phyloP scores from a whole-genome alignment of 2,888 invertebrate species.

The Troilus luridus region DNA sequence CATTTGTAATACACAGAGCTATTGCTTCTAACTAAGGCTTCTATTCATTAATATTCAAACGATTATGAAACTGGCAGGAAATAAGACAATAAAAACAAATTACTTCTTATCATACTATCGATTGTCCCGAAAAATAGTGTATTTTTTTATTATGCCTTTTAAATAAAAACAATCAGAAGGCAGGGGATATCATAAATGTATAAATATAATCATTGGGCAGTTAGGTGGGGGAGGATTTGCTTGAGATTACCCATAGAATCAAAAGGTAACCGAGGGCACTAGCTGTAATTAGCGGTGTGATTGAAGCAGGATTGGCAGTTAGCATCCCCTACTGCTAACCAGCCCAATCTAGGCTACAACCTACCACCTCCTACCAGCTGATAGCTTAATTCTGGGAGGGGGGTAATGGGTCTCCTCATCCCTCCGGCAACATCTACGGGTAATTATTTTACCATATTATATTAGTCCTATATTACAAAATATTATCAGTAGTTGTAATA shows the following conservation, averaged over 20 bases:
- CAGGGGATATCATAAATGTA: background rate
- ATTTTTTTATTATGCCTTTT: too few species aligned
- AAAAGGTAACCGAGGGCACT: constrained; percentile 8
- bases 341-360: constrained; percentile 37
- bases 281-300: constrained; percentile 26
- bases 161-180: background rate
- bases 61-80: too few species aligned
- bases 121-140: too few species aligned
- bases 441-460: background rate
- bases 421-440: constrained; percentile 13
- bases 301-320: constrained; percentile 45
- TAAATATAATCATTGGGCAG: background rate
- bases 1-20: too few species aligned
- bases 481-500: background rate
- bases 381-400: background rate
- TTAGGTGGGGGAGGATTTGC: too few species aligned
- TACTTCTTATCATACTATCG: too few species aligned
- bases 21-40: too few species aligned
- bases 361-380: background rate
- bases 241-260: background rate
- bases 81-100: too few species aligned
- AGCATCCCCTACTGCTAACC: background rate
- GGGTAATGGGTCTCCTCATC: background rate
- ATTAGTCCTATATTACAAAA: background rate
- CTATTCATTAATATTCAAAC: too few species aligned